Evolutionary conservation across 1,140 invertebrate genomes (phyloP).

Genomic region (Panagrolaimus sp.): DNA sequence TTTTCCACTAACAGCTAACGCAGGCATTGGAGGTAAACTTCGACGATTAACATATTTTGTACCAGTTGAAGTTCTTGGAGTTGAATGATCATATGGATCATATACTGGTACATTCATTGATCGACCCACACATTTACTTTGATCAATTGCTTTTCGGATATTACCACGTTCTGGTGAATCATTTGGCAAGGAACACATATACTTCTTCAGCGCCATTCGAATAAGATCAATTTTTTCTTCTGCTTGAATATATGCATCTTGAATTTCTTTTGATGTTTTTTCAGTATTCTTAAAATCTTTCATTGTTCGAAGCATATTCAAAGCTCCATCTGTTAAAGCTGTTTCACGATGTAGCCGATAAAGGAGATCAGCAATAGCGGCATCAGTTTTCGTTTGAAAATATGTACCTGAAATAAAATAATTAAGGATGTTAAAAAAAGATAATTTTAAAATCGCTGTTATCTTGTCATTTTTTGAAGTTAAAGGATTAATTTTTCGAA

Average conservation of each 20-base stretch:
- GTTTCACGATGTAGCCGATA: conserved; percentile 89
- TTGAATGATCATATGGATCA: neutral
- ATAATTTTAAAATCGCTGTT: too few species aligned
- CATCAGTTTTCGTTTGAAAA: conserved; percentile 64
- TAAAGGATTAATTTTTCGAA: too few species aligned
- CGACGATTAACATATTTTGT: neutral
- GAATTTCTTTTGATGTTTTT: conserved; percentile 20
- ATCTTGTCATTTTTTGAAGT: too few species aligned
- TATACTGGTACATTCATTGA: neutral
- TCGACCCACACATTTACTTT: too few species aligned
- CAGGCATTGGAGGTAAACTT: conserved; percentile 15
- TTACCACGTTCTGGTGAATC: conserved; percentile 18
- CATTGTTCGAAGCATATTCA: conserved; percentile 76
- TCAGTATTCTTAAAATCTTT: conserved; percentile 85
- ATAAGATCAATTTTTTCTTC: conserved; percentile 56
- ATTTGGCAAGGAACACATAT: conserved; percentile 21
- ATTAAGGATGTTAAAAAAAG: too few species aligned
- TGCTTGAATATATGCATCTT: conserved; percentile 26
- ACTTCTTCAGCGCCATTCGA: conserved; percentile 52
- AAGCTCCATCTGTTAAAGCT: conserved; percentile 91
- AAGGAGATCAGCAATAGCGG: conserved; percentile 86
- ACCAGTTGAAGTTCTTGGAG: neutral
- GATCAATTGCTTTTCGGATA: conserved; percentile 14
- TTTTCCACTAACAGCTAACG: conserved; percentile 50
- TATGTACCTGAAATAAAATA: too few species aligned